Evolutionary conservation across 2,888 invertebrate species (phyloP), one percentile per base, ranked within the genome.

Genomic region (Napeogenes sylphis): DNA sequence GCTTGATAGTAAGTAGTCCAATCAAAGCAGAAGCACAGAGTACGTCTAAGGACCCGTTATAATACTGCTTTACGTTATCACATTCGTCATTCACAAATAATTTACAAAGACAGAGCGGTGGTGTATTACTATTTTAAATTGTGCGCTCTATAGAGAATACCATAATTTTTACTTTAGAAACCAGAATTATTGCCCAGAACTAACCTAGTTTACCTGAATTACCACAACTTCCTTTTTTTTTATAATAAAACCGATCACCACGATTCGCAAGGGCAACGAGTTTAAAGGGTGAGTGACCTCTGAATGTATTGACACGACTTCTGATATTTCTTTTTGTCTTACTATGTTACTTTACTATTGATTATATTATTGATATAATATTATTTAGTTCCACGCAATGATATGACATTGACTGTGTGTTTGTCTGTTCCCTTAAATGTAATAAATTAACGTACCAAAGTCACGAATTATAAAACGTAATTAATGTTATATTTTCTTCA

Each of bases 271-370:
- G 55, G 45, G 30, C 61, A 58, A 55, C 59, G 57, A 53, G 45
- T 58, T 60, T 61, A 55, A 71, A 65, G 79, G 84, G 84, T 84
- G 74, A 83, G 84, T 84, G 81, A 82, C 81, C 82, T 73, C 71
- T 21, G 64, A 64, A 75, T 80, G 77, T 78, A 76, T 71, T 73
- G 78, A 76, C 77, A 61, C 60, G 42, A 63, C 35, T 58, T 47
- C 12, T 62, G 45, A 38, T 54, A 14, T 21, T 45, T 45, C 5
- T 30, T 58, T 13, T 21, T 33, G 4, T 14, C 45, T 21, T 14
- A 56, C 14, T 33, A 55, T 4, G 33, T 32, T 33, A 10, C n/a
- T 8, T 51, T 30, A 51, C 12, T 38, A 38, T 21, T 42, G 10
- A 10, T 42, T 10, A 42, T 42, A 42, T 42, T 42, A 3, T 6